Evolutionary conservation across 2,797 vertebrate genomes (phyloP).

Genomic region (Hozukius guyotensis): DNA sequence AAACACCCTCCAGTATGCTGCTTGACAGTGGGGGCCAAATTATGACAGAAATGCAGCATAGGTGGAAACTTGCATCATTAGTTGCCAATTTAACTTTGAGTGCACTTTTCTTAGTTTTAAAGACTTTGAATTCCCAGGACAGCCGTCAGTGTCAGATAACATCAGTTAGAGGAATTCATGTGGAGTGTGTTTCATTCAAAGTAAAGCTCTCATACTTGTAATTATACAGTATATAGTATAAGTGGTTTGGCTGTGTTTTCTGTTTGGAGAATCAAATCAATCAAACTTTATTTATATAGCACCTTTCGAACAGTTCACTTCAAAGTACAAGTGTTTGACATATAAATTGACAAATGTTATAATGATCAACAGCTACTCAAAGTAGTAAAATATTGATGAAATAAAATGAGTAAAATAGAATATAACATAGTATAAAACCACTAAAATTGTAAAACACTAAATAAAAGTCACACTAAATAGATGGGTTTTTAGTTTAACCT

Average conservation of each 20-base stretch:
- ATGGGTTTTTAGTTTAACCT: too few relatives aligned
- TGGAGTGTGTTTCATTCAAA: constrained; percentile 19
- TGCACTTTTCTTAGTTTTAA: constrained; percentile 29
- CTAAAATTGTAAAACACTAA: too few relatives aligned
- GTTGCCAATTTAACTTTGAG: constrained; percentile 42
- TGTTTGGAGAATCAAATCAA: background rate
- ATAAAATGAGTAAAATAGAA: too few relatives aligned
- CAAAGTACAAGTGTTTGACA: too few relatives aligned
- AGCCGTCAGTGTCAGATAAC: constrained; percentile 17
- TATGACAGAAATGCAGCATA: constrained; percentile 71
- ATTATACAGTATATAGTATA: background rate
- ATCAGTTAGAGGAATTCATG: background rate
- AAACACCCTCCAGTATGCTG: constrained; percentile 49
- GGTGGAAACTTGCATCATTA: constrained; percentile 67
- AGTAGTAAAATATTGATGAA: too few relatives aligned
- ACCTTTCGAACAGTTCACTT: too few relatives aligned
- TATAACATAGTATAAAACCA: too few relatives aligned
- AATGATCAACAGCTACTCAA: too few relatives aligned
- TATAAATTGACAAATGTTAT: too few relatives aligned
- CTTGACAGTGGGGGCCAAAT: constrained; percentile 45
- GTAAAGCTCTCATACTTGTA: background rate
- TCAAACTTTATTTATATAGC: too few relatives aligned
- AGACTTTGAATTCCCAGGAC: background rate
- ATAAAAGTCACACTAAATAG: too few relatives aligned
- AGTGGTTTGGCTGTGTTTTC: background rate